Evolutionary conservation across 2,113 vertebrate species (phyloP), one percentile per base, ranked within the genome.

Genomic region (Urocolius indicus): DNA sequence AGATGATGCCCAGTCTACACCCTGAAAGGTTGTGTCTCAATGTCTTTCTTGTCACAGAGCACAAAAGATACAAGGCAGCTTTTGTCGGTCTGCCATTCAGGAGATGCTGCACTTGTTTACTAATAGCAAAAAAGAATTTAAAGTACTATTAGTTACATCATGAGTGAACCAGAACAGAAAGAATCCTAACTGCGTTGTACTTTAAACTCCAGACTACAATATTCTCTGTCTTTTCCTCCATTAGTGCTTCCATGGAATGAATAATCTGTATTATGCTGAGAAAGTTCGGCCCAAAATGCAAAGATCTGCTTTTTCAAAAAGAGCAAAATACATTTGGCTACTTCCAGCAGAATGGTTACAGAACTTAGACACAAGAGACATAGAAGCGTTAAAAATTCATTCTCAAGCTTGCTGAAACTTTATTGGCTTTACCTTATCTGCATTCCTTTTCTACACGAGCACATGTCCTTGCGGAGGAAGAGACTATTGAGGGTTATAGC

Each of bases 401-500:
- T 85, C 34, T 77, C 10, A 30, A 34, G 61, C 57, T 81, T 30
- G 55, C 43, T 49, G 81, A 67, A 81, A 52, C 48, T 32, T 22
- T 13, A 7, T 11, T 76, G 84, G 57, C 61, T 94, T 94, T 94
- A 99, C 99, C 99, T 99, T 97, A 99, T 99, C 94, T 99, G 99
- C 99, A 99, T 99, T 88, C 99, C 99, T 97, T 99, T 99, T 43
- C 99, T 98, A 95, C 99, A 99, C 21, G 99, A 99, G 95, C 99
- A 99, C 98, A 99, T 99, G 94, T 99, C 99, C 97, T 99, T 99
- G 84, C 99, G 98, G n/a, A 99, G 98, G 95, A 99, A 98, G 79
- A 99, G 99, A 91, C 98, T 99, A 89, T 99, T 99, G 68, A 99
- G 98, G 18, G 98, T 98, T 79, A 98, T 97, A 0, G 99, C 98